Base-by-base conservation (phyloP, 2,888 invertebrate genomes). In the Deroplatys truncata region DNA sequence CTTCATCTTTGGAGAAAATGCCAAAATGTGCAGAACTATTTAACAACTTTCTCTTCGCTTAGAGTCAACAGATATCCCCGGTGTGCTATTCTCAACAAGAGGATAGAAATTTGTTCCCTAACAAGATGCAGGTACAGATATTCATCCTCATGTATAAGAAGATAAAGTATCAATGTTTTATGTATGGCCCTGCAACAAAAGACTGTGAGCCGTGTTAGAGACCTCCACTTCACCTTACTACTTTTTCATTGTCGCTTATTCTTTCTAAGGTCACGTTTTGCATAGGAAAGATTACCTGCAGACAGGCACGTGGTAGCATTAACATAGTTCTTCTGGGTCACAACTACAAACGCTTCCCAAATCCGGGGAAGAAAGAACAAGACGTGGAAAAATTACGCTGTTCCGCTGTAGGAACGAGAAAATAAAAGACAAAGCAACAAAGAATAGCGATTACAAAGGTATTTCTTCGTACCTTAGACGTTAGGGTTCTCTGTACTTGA, bases 231-330 rank as follows among this genome's bases (percentile, higher is more conserved):
- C 49, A 85, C 85, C 85, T 85, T 56, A 85, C 20, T 7, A 49
- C 49, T 85, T 85, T 85, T 85, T 85, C 85, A 85, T 28, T 85
- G 85, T 85, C 85, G 85, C 43, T 49, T 85, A 25, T 49, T 56
- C 20, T 56, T 56, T 56, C 20, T 72, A 43, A 56, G 28, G 49
- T 49, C 85, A 35, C n/a, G 49, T 85, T 85, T 85, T 85, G 85
- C 85, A 85, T 85, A 85, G 28, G 43, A 85, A 29, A 85, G 56
- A 49, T 49, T n/a, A 28, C 49, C 49, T 72, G 56, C 20, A 25
- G 56, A 72, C 56, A 72, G 56, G 25, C 56, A 72, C 56, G 56
- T 72, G 56, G 56, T 72, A 25, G 56, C 56, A 72, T 72, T 72
- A 72, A 72, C 56, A 72, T 72, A 72, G 56, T 72, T 72, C 56